Evolutionary conservation across 1,140 invertebrate species (phyloP), one percentile per base, ranked within the genome.

Genomic region (Cyrtorhinus lividipennis): DNA sequence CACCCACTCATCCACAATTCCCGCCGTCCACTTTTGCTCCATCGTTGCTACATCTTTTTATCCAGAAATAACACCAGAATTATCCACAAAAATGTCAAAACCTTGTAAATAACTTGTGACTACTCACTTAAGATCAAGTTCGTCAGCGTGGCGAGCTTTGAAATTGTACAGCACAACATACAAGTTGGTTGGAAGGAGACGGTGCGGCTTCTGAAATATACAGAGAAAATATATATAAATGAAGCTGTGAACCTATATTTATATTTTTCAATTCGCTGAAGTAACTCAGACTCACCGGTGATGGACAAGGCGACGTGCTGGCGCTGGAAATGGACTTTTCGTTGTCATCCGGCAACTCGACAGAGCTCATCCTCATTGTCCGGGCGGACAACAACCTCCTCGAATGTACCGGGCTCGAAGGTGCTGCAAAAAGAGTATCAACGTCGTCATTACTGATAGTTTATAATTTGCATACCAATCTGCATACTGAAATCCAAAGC

Each of bases 121-220:
- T n/a, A 62, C 64, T 62, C 22, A 86, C 84, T 93, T 95, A 1
- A 97, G 79, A 73, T 96, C 92, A 63, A 97, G 74, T 73, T 96
- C 93, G 73, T 96, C 94, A 48, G 86, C 85, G 73, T 95, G 92
- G 58, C 93, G 80, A 0, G 90, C 88, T 71, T 91, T 90, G 74
- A 95, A 97, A 73, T 95, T 94, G 77, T 96, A 97, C 13, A 97
- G 78, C 24, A 94, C 90, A 38, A 96, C 92, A 74, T 95, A 96
- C 13, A 95, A 78, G 72, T 95, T 94, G 20, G 90, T 92, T 5
- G 90, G 89, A 60, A 93, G 77, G 30, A 94, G 77, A 24, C 88
- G 80, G 74, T 90, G 86, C 30, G 86, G 83, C 75, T 90, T 91
- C 85, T 90, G 77, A 58, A 68, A 67, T 24, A 68, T 62, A 61